These are phyloP conservation scores for Zygaena filipendulae DNA, from an alignment of 2,888 invertebrate species.

Conservation along the genomic window DNA sequence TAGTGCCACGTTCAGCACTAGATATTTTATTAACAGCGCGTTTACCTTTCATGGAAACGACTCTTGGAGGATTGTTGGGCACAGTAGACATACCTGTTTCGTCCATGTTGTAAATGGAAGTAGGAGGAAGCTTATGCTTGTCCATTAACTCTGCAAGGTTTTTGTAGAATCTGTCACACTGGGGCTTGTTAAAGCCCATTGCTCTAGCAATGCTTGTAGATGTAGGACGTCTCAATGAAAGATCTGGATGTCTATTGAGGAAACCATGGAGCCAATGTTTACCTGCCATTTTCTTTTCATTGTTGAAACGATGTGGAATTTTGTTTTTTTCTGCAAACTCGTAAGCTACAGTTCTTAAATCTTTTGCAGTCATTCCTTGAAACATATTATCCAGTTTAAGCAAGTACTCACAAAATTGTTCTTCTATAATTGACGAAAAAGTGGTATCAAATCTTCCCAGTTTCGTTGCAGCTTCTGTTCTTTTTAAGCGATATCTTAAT, in stretches of 20 bases:
- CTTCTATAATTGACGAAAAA: no score
- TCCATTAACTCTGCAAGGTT: slow-evolving; percentile 16
- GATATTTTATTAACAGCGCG: slow-evolving; percentile 17
- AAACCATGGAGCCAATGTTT: slow-evolving; percentile 16
- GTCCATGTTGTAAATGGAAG: slow-evolving; percentile 19
- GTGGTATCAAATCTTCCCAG: no score
- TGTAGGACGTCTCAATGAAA: slow-evolving; percentile 10
- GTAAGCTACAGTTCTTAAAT: slow-evolving; percentile 3
- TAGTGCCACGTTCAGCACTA: slow-evolving; percentile 18
- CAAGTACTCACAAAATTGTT: no score
- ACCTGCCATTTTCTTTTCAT: slow-evolving; percentile 14
- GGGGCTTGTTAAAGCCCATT: slow-evolving; percentile 22
- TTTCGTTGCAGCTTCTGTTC: no score
- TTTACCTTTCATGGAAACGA: slow-evolving; percentile 13
- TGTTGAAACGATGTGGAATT: slow-evolving; percentile 14
- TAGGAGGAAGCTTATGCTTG: slow-evolving; percentile 16
- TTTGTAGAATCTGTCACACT: slow-evolving; percentile 19
- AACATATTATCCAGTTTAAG: slow-evolving; percentile 4
- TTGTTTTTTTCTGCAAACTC: slow-evolving; percentile 7
- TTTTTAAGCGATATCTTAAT: no score
- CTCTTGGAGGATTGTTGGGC: slow-evolving; percentile 17
- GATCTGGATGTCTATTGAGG: slow-evolving; percentile 12
- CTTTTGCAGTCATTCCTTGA: slow-evolving; percentile 1
- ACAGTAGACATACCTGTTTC: no score
- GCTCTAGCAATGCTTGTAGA: slow-evolving; percentile 19